Evolutionary conservation across 2,113 vertebrate genomes (phyloP).

Genomic region (Notarius quadriscutis): DNA sequence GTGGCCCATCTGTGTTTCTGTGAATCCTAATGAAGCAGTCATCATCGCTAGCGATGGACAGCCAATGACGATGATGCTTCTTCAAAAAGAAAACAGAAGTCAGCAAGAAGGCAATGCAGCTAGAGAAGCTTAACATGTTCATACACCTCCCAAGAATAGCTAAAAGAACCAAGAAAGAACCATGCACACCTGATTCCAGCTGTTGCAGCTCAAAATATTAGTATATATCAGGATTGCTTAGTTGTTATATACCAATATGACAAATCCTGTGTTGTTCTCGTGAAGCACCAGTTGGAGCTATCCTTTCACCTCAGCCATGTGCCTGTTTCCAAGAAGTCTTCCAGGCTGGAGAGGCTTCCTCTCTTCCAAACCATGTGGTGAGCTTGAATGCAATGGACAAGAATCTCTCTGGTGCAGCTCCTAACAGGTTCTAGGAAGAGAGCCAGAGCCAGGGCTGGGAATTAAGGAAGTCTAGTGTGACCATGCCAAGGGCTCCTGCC

Average conservation of each 20-base stretch:
- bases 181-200: neutral
- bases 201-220: neutral
- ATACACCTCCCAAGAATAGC: neutral
- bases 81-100: neutral
- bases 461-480: constrained; percentile 18
- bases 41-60: no score
- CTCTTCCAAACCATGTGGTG: constrained; percentile 69
- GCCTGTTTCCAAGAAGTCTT: constrained; percentile 56
- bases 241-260: neutral
- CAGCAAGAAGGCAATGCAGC: neutral
- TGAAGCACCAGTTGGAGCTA: constrained; percentile 56
- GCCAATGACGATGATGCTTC: neutral
- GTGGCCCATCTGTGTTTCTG: no score
- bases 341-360: constrained; percentile 49
- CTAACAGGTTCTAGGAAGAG: constrained; percentile 66
- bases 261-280: neutral
- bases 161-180: neutral
- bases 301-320: constrained; percentile 67
- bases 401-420: constrained; percentile 59
- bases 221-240: neutral
- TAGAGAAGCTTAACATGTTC: neutral
- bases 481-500: constrained; percentile 59
- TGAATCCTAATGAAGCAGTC: no score
- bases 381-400: constrained; percentile 65
- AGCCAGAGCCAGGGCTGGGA: constrained; percentile 57